A percentile compares a stretch with the other conserved stretches of the same genome.
Evolutionary conservation across 2,797 vertebrate species (phyloP).

Genomic region (Falco peregrinus): DNA sequence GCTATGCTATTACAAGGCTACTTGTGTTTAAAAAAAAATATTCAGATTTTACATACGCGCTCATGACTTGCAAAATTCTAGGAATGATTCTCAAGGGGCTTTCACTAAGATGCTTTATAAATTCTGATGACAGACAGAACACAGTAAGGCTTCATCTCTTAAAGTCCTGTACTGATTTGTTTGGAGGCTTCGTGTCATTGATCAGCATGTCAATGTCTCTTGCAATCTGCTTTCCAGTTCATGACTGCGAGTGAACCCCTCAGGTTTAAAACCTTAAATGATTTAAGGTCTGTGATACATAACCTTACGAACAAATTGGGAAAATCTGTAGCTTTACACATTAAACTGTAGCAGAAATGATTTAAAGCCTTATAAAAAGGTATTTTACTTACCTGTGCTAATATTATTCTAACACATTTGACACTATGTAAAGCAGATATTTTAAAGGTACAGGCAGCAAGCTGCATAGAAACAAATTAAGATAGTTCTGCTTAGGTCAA

Average conservation of each 20-base stretch:
- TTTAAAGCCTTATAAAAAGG: slow-evolving; percentile 52
- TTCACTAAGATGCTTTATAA: slow-evolving; percentile 64
- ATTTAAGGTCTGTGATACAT: slow-evolving; percentile 44
- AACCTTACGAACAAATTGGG: slow-evolving; percentile 40
- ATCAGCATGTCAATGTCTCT: slow-evolving; percentile 62
- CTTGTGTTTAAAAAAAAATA: background rate
- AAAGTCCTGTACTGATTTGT: slow-evolving; percentile 57
- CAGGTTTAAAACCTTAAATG: slow-evolving; percentile 53
- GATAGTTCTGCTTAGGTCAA: slow-evolving; percentile 16
- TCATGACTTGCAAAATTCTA: slow-evolving; percentile 73
- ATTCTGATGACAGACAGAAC: slow-evolving; percentile 66
- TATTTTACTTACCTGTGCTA: slow-evolving; percentile 45
- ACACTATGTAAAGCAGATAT: slow-evolving; percentile 34
- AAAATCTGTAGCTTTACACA: slow-evolving; percentile 55
- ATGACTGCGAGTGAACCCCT: slow-evolving; percentile 50
- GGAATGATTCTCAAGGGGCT: slow-evolving; percentile 60
- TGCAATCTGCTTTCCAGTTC: slow-evolving; percentile 41
- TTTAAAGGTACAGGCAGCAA: slow-evolving; percentile 23
- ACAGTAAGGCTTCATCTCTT: slow-evolving; percentile 35
- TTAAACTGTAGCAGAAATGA: slow-evolving; percentile 30
- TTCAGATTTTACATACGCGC: slow-evolving; percentile 55
- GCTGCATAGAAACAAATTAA: slow-evolving; percentile 19
- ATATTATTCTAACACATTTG: slow-evolving; percentile 50
- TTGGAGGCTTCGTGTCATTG: slow-evolving; percentile 59
- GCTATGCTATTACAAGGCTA: slow-evolving; percentile 25